These are phyloP conservation scores for Zygaena filipendulae DNA, from an alignment of 2,888 invertebrate genomes.

Conservation along the genomic window DNA sequence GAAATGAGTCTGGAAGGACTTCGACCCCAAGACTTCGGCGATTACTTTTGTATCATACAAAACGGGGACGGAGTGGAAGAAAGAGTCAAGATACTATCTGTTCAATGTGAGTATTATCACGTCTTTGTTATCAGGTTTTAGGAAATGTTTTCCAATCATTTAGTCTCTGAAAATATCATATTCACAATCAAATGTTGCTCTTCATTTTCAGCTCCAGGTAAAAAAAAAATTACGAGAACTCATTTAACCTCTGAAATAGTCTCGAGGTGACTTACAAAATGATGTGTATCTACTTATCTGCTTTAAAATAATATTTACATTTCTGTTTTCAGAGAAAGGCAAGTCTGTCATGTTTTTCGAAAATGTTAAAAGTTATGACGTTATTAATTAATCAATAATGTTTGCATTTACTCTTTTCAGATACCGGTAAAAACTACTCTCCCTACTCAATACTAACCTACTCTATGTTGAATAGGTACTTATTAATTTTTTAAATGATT, in stretches of 20 bases:
- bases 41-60: slow-evolving; percentile 34
- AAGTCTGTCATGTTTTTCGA: too few species aligned
- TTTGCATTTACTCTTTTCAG: slow-evolving; percentile 13
- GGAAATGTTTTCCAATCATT: too few species aligned
- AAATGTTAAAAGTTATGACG: too few species aligned
- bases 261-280: too few species aligned
- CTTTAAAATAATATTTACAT: too few species aligned
- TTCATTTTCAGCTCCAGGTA: slow-evolving; percentile 13
- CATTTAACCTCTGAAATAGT: too few species aligned
- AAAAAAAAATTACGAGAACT: too few species aligned
- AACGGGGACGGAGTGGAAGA: slow-evolving; percentile 38
- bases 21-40: slow-evolving; percentile 31
- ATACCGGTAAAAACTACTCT: slow-evolving; percentile 17
- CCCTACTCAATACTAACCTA: too few species aligned
- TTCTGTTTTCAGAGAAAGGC: slow-evolving; percentile 14
- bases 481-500: slow-evolving; percentile 1
- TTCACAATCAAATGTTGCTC: too few species aligned
- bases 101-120: slow-evolving; percentile 25
- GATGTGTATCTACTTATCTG: too few species aligned
- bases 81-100: slow-evolving; percentile 26
- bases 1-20: slow-evolving; percentile 26
- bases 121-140: slow-evolving; percentile 4
- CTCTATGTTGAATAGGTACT: slow-evolving; percentile 1
- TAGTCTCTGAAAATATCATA: too few species aligned
- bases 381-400: slow-evolving; percentile 2